Evolutionary conservation across 1,140 invertebrate genomes (phyloP), one percentile per base, ranked within the genome.

Genomic region (Caenorhabditis latens): DNA sequence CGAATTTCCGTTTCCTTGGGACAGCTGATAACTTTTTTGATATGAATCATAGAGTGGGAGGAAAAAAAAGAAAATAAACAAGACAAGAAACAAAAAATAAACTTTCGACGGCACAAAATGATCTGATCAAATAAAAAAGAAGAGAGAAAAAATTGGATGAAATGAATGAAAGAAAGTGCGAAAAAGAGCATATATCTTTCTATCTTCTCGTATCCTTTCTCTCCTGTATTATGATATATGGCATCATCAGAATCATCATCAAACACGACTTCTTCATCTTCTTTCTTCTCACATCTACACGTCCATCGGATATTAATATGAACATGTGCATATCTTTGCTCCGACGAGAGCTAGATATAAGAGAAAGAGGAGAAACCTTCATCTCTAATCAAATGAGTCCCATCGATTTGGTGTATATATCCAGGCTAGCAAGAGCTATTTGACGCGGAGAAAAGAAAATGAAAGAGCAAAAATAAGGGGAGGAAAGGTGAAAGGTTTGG

Each of bases 301-400:
- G 19, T 71, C 71, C 46, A 53, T 71, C 40, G 65, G 65, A 71
- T 79, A 50, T 79, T 79, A 79, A 50, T 79, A 79, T 79, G 71
- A 79, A 79, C 71, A 79, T 79, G 71, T 79, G 71, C 71, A 79
- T 79, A 79, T 79, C 43, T 79, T 63, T 79, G 71, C 71, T 79
- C n/a, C 71, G 40, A 11, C 5, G 32, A 21, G 32, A 63, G 8
- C 11, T 32, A 63, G 32, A 63, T 8, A 63, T 11, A 63, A 40
- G n/a, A 63, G 61, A 63, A 32, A n/a, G n/a, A n/a, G 50, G 2
- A 21, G 11, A 9, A 9, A 13, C 8, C 21, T 65, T 65, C 63
- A 40, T 71, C 65, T 24, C 46, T 79, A 79, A 79, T 79, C 71
- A 79, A 79, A 79, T 79, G 46, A 79, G 46, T 50, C 71, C 46